These are phyloP conservation scores for Aproaerema taeniolella DNA, from an alignment of 2,888 invertebrate genomes.

Conservation along the genomic window DNA sequence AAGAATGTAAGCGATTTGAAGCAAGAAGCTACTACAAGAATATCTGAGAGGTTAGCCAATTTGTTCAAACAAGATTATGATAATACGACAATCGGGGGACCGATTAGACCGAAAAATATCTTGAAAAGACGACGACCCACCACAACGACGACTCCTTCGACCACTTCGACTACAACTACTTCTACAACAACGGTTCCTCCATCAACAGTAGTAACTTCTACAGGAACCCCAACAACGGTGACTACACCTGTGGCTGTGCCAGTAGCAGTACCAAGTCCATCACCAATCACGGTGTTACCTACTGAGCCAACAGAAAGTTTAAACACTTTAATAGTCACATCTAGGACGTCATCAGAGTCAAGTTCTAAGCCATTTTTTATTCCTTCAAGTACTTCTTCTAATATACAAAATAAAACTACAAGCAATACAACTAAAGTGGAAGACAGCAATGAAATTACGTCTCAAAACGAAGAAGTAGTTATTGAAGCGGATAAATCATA, in stretches of 20 bases:
- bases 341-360: constrained; percentile 63
- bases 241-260: constrained; percentile 23
- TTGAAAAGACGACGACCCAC: constrained; percentile 62
- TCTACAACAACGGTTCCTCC: constrained; percentile 22
- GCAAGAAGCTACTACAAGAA: constrained; percentile 35
- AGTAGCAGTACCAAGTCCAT: constrained; percentile 6
- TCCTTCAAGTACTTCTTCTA: constrained; percentile 30
- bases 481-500: constrained; percentile 78
- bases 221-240: constrained; percentile 22
- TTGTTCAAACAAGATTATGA: constrained; percentile 44
- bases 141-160: constrained; percentile 48
- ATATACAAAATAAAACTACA: constrained; percentile 28
- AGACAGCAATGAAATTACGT: constrained; percentile 29
- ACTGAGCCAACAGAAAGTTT: constrained; percentile 34
- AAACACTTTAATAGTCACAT: constrained; percentile 55
- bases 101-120: constrained; percentile 47
- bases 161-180: constrained; percentile 30
- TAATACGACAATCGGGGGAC: constrained; percentile 38
- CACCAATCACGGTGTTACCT: constrained; percentile 16
- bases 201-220: constrained; percentile 9
- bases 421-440: constrained; percentile 37
- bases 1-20: constrained; percentile 30
- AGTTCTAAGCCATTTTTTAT: constrained; percentile 42
- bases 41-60: constrained; percentile 47
- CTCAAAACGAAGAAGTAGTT: constrained; percentile 69